Conservation (phyloP, 2,888 invertebrate genomes). For the Andrena praecox region DNA sequence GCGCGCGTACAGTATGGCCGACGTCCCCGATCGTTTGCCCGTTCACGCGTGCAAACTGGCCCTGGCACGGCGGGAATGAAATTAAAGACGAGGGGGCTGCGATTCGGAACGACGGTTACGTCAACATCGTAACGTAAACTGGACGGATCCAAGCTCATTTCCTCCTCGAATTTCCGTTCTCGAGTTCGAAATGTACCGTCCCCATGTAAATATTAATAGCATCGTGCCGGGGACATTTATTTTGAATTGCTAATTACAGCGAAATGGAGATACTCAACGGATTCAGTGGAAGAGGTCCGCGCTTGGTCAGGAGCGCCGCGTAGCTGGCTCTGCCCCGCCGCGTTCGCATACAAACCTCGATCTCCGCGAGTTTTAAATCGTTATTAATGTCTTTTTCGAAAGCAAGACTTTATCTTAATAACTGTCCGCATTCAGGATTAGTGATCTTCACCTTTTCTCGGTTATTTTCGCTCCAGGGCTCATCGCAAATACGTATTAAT, state of each 20-base stretch:
- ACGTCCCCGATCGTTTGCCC: conserved; percentile 51
- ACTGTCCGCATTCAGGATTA: conserved; percentile 17
- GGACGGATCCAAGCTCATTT: conserved; percentile 11
- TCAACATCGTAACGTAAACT: background rate
- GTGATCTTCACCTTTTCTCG: conserved; percentile 20
- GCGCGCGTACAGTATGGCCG: conserved; percentile 33
- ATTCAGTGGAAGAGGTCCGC: conserved; percentile 28
- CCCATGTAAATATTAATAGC: conserved; percentile 20
- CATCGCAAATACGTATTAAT: conserved; percentile 52
- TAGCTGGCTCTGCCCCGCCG: background rate
- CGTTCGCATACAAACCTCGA: background rate
- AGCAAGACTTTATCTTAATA: conserved; percentile 33
- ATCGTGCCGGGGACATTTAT: conserved; percentile 20
- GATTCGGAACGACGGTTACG: background rate
- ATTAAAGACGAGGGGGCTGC: conserved; percentile 51
- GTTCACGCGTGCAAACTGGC: conserved; percentile 55
- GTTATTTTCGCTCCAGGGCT: conserved; percentile 21
- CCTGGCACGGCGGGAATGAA: conserved; percentile 36
- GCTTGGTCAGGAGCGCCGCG: conserved; percentile 16
- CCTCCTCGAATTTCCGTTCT: conserved; percentile 19
- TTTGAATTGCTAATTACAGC: conserved; percentile 28
- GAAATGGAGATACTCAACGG: background rate
- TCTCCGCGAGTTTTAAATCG: conserved; percentile 12
- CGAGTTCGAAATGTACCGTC: background rate
- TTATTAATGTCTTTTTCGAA: background rate